Evolutionary conservation across 2,888 invertebrate species (phyloP).

Genomic region (Lithophane socia): DNA sequence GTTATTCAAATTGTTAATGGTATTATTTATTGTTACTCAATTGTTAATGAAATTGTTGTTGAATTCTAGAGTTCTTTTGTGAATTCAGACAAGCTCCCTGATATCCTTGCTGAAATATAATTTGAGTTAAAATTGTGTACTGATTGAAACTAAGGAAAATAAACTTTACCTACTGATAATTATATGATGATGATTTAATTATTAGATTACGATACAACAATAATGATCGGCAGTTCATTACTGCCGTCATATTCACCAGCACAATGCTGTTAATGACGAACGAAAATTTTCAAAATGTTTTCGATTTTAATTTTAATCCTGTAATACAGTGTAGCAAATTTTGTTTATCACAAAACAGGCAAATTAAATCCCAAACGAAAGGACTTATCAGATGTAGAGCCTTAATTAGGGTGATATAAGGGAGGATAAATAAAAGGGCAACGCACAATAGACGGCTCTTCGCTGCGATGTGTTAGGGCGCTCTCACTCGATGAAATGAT

Average conservation of each 20-base stretch:
- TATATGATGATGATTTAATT: conserved; percentile 3
- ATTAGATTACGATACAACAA: neutral
- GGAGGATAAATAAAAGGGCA: conserved; percentile 64
- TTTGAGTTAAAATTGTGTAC: neutral
- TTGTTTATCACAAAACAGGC: conserved; percentile 17
- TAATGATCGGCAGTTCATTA: conserved; percentile 38
- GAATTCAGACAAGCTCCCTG: conserved; percentile 25
- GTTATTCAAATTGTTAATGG: neutral
- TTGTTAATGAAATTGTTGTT: neutral
- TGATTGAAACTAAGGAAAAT: neutral
- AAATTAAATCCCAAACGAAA: conserved; percentile 40
- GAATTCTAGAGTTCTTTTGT: neutral
- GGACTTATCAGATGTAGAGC: conserved; percentile 41
- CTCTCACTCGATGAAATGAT: conserved; percentile 83
- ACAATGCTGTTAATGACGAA: conserved; percentile 23
- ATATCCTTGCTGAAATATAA: conserved; percentile 19
- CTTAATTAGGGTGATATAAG: conserved; percentile 58
- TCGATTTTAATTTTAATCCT: conserved; percentile 20
- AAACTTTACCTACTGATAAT: neutral
- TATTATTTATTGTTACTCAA: neutral
- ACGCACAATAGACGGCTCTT: conserved; percentile 64
- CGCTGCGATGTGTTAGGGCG: conserved; percentile 67
- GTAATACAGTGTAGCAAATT: conserved; percentile 1
- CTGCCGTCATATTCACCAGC: neutral
- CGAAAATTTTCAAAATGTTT: conserved; percentile 21